Evolutionary conservation across 1,140 invertebrate genomes (phyloP).

Genomic region (roundworm (Caenorhabditis elegans)): WBcel235 BX284606.5:11119501-11120000

Average conservation of each 20-base stretch:
- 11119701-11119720: constrained; percentile 6
- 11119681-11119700: not conserved
- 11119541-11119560: too few relatives aligned
- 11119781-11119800: not conserved
- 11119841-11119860: constrained; percentile 35
- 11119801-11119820: constrained; percentile 37
- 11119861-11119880: constrained; percentile 27
- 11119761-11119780: not conserved
- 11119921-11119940: not conserved
- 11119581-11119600: too few relatives aligned
- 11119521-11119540: too few relatives aligned
- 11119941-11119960: too few relatives aligned
- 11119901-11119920: too few relatives aligned
- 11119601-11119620: not conserved
- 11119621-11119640: constrained; percentile 33
- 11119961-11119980: too few relatives aligned
- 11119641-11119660: constrained; percentile 37
- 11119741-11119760: not conserved
- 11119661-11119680: constrained; percentile 37
- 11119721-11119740: constrained; percentile 11
- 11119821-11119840: constrained; percentile 19
- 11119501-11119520: too few relatives aligned
- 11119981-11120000: too few relatives aligned
- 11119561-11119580: too few relatives aligned
- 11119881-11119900: not conserved